Evolutionary conservation across 2,797 vertebrate genomes (phyloP).

Genomic region (Danio tinwini): DNA sequence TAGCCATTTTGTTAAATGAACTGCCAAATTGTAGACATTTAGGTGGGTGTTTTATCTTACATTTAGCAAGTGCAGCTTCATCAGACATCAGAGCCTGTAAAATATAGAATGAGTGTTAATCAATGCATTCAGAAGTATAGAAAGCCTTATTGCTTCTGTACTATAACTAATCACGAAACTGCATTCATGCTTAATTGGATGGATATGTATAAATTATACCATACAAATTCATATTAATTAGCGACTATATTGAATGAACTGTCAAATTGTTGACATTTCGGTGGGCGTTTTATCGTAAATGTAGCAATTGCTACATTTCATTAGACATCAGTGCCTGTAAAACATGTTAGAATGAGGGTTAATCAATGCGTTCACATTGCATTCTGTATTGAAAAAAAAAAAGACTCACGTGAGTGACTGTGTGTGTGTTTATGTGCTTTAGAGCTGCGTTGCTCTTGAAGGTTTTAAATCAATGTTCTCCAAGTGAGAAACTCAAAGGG

Average conservation of each 20-base stretch:
- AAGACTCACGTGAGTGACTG: slow-evolving; percentile 32
- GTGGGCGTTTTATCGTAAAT: no score
- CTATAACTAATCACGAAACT: no score
- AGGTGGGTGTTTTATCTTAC: not conserved
- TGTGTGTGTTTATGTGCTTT: slow-evolving; percentile 17
- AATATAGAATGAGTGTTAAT: slow-evolving; percentile 17
- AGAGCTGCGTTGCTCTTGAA: slow-evolving; percentile 21
- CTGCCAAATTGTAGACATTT: no score
- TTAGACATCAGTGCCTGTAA: not conserved
- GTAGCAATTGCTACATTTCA: not conserved
- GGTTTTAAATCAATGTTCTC: slow-evolving; percentile 47
- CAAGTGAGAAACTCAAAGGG: slow-evolving; percentile 39
- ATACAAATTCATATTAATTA: no score
- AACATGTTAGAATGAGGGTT: slow-evolving; percentile 6
- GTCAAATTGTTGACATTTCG: no score
- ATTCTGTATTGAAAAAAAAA: slow-evolving; percentile 35
- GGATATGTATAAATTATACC: no score
- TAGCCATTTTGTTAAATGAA: no score
- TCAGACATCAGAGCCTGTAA: not conserved
- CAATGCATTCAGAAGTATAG: not conserved
- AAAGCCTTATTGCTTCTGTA: no score
- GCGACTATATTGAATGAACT: no score
- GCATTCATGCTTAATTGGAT: no score
- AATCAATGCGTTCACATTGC: not conserved
- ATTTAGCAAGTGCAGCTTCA: not conserved